Percentiles rank a stretch among this genome's conserved stretches.
phyloP scores from a whole-genome alignment of 2,797 vertebrate genomes.

The Anomalospiza imberbis region DNA sequence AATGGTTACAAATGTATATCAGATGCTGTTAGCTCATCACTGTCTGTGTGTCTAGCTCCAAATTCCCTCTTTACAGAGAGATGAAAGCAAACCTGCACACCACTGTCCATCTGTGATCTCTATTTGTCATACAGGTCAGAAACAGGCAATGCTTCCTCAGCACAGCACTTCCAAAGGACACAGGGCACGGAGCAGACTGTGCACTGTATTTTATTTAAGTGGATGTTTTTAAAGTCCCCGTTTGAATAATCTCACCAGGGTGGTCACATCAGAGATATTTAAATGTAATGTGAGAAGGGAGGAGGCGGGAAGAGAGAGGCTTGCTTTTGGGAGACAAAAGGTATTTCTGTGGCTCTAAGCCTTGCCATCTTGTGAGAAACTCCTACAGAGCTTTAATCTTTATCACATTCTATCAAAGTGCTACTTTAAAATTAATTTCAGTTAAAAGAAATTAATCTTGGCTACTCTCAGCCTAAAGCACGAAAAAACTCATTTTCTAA shows the following conservation, averaged over 20 bases:
- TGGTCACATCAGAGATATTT: not conserved
- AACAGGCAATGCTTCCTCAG: not conserved
- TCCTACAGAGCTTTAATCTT: constrained; percentile 5
- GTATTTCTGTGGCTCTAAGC: not conserved
- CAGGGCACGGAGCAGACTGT: not conserved
- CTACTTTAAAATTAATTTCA: not conserved
- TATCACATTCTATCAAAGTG: not conserved
- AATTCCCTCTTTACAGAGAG: not conserved
- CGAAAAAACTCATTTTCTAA: not conserved
- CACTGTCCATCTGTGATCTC: not conserved
- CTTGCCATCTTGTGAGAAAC: not conserved
- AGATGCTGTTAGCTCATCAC: not conserved
- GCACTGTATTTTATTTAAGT: not conserved
- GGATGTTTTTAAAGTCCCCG: not conserved
- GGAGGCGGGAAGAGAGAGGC: not conserved
- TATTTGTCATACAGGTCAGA: not conserved
- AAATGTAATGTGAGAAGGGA: not conserved
- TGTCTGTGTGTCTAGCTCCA: not conserved
- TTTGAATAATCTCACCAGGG: not conserved
- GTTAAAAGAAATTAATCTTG: not conserved
- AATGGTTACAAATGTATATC: not conserved
- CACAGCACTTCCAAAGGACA: not conserved
- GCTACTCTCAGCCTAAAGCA: not conserved
- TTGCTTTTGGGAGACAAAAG: not conserved
- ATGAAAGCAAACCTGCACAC: not conserved